Evolutionary conservation across 2,888 invertebrate genomes (phyloP).

Genomic region (Diaperis boleti): DNA sequence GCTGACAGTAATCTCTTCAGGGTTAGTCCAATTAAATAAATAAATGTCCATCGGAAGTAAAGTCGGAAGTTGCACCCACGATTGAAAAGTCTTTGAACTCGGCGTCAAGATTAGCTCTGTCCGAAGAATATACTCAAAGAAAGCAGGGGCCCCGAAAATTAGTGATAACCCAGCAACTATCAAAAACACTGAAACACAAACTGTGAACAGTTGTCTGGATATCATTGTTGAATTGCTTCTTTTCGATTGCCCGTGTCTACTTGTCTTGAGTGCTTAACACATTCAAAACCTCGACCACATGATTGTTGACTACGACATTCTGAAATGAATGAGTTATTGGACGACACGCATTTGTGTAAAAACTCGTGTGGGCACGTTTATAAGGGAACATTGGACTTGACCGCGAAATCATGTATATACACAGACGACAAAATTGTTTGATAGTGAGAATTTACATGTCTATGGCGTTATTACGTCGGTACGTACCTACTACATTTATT

Average conservation of each 20-base stretch:
- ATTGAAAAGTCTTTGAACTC: conserved; percentile 71
- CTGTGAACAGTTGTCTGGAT: neutral
- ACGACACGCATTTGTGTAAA: neutral
- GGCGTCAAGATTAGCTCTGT: conserved; percentile 59
- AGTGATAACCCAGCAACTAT: neutral
- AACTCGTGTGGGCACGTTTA: neutral
- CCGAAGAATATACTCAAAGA: neutral
- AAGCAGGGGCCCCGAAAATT: neutral
- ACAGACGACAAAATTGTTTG: too few species aligned
- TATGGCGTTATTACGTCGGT: neutral
- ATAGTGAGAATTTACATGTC: neutral
- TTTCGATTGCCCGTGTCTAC: neutral
- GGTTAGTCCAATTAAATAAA: conserved; percentile 86
- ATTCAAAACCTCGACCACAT: neutral
- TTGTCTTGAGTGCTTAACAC: neutral
- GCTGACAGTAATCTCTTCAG: conserved; percentile 72
- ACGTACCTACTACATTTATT: too few species aligned
- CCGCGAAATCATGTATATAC: neutral
- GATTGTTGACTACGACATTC: neutral
- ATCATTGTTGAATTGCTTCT: neutral
- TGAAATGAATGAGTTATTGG: neutral
- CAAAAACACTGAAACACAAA: neutral
- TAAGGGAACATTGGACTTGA: neutral
- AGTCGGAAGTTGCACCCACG: conserved; percentile 79
- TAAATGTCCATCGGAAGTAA: conserved; percentile 76